Evolutionary conservation across 2,797 vertebrate genomes (phyloP), one percentile per base, ranked within the genome.

Genomic region (Kryptolebias ocellatus): DNA sequence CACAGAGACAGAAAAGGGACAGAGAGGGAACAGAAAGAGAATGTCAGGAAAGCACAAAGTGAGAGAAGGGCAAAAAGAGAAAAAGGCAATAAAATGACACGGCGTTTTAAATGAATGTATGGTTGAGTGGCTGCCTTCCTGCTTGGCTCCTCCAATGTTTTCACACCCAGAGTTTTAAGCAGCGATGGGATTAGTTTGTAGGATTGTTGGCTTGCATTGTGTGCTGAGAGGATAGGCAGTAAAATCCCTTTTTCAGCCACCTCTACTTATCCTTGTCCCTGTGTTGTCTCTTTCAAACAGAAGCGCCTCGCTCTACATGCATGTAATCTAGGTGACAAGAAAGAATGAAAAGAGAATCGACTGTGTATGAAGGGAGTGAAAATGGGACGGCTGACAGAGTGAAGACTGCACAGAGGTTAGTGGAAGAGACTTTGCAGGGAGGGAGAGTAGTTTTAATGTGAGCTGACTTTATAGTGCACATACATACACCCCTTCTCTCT

Each of bases 161-260:
- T 87, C 78, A 88, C 87, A 89, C 75, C 83, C 84, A 63, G 71
- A 90, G 79, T 92, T 87, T 90, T 83, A 89, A 81, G 87, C 90
- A 81, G 88, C 81, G 75, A 92, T 87, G 88, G 91, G 91, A 94
- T 94, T 94, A 94, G 83, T 90, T 89, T 88, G 79, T 87, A 83
- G 89, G 92, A 92, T 91, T 92, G 90, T 89, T 87, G 90, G 90
- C 83, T 89, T 73, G 85, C 83, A 90, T 93, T 93, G 92, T 93
- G 89, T 60, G 82, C 87, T 79, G 84, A 91, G 84, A 86, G 91
- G 90, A 93, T 93, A 88, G 90, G 85, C 84, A 89, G 88, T 45
- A 45, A 91, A 94, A 95, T 94, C 94, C 91, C 79, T 70, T 94
- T 92, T 92, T 93, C 90, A 92, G 87, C 88, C 86, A 90, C 81